Evolutionary conservation across 1,140 invertebrate genomes (phyloP), one percentile per base, ranked within the genome.

Genomic region (Lithobius niger): DNA sequence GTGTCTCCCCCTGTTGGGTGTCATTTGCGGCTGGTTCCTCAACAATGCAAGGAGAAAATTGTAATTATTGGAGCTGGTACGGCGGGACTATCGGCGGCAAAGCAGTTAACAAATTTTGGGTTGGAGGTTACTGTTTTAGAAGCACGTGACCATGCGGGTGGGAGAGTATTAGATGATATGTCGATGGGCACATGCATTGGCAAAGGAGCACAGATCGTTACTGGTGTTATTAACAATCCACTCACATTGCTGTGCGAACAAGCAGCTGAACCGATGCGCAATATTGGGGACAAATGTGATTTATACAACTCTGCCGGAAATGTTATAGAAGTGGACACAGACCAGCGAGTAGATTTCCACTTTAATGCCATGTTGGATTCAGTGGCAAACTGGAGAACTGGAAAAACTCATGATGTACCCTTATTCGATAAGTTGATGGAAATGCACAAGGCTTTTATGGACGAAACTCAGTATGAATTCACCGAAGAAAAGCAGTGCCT

Each of bases 141-240:
- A 61, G 73, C 71, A 3, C 67, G 64, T 54, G 47, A 58, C 31
- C 47, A 65, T 18, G 59, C 73, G 21, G 76, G 76, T 26, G 75
- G 75, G 1, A 61, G 75, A 25, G 65, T 76, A 18, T 61, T 59
- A 40, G 73, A 74, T 54, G 67, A 71, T 44, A 49, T 59, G 18
- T 58, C 57, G 4, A 43, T 66, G 2, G 69, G 69, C 3, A 57
- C 64, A 16, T 62, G 62, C 54, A 63, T 74, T 10, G 69, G 68
- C 13, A 63, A 62, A 53, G 72, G 74, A 22, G 71, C 71, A 28
- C 68, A 74, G 53, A 61, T 74, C 21, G 51, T 77, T 19, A 69
- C 67, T 25, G 73, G 74, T 2, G 65, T 66, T 48, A 59, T 66
- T 27, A 76, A 76, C 62, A 76, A 76, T 61, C 75, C 75, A 2